phyloP scores from a whole-genome alignment of 2,113 vertebrate species.

The Mus spicilegus region DNA sequence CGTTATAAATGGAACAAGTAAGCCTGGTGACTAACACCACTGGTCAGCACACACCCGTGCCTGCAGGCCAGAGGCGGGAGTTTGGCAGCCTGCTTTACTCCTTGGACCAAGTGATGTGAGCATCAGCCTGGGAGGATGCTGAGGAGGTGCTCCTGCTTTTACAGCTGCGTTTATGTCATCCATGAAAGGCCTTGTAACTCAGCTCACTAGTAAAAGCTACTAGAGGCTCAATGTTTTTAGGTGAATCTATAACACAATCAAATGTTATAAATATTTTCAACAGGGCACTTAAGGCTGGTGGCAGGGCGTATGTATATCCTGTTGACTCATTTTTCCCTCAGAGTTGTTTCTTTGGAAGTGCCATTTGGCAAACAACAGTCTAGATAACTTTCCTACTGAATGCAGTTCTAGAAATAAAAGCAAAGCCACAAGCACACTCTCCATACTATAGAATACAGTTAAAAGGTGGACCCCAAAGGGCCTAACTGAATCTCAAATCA shows the following conservation, averaged over 20 bases:
- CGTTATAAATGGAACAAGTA: neutral
- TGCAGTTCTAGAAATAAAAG: constrained; percentile 58
- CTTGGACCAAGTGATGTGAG: neutral
- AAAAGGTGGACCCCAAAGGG: neutral
- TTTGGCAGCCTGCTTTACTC: neutral
- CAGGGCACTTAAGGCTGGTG: neutral
- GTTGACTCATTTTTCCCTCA: neutral
- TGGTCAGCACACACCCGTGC: neutral
- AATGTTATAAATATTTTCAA: constrained; percentile 29
- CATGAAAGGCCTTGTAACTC: neutral
- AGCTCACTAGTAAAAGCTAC: neutral
- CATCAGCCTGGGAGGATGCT: neutral
- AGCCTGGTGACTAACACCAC: neutral
- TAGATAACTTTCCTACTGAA: constrained; percentile 8
- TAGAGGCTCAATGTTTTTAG: neutral
- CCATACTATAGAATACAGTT: neutral
- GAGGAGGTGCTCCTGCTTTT: neutral
- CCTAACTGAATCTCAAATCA: neutral
- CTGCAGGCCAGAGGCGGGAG: neutral
- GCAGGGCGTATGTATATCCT: constrained; percentile 7
- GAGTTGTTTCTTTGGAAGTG: constrained; percentile 34
- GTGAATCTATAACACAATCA: constrained; percentile 1
- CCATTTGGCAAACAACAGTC: constrained; percentile 45
- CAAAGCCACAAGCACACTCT: neutral
- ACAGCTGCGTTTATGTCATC: neutral